phyloP scores from a whole-genome alignment of 2,888 invertebrate species.

The Allophyes oxyacanthae region DNA sequence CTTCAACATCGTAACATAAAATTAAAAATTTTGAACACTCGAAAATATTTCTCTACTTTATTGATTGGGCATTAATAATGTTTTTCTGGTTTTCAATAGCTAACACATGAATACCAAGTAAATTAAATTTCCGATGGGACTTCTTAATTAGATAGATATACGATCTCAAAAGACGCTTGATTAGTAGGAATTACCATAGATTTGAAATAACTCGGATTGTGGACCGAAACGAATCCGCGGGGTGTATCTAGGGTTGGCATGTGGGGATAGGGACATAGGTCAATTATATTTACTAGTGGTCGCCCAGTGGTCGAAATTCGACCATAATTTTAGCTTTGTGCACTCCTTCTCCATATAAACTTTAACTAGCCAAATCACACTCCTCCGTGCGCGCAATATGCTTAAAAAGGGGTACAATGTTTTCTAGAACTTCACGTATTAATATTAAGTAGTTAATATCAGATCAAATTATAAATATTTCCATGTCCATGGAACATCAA shows the following conservation, averaged over 20 bases:
- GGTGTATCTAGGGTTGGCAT: conserved; percentile 44
- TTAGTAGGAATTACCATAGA: conserved; percentile 57
- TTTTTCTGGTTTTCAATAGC: conserved; percentile 47
- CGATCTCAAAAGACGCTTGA: conserved; percentile 51
- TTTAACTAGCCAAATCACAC: too few species aligned
- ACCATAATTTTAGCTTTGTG: too few species aligned
- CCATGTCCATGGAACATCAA: too few species aligned
- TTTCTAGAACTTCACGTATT: too few species aligned
- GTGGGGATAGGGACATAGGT: too few species aligned
- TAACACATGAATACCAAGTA: conserved; percentile 25
- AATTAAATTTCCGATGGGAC: conserved; percentile 48
- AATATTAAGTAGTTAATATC: too few species aligned
- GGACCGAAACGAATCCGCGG: conserved; percentile 49
- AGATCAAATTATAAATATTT: too few species aligned
- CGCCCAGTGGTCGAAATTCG: too few species aligned
- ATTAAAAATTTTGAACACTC: conserved; percentile 45
- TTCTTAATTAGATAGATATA: conserved; percentile 53
- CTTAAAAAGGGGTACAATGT: too few species aligned
- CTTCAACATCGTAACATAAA: conserved; percentile 12
- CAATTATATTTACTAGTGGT: too few species aligned
- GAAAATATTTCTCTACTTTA: conserved; percentile 36
- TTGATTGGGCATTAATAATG: conserved; percentile 44
- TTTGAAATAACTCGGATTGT: conserved; percentile 56
- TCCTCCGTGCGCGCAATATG: too few species aligned
- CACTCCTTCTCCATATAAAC: too few species aligned